Evolutionary conservation across 30 jellyfish, hydroid and myxozoan genomes (phyloP).

Genomic region (Aurelia coerulea): DNA sequence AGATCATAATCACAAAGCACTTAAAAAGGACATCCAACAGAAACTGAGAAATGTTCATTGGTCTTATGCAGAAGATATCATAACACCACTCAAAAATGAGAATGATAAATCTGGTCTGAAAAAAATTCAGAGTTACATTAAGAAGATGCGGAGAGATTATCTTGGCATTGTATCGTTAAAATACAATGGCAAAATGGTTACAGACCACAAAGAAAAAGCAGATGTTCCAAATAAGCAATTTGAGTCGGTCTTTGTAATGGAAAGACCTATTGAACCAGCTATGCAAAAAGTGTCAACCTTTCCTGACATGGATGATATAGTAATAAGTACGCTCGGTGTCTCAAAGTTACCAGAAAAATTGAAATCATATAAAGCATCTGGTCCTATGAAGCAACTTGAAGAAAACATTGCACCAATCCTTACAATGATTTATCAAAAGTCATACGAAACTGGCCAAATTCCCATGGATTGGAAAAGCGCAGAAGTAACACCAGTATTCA

Average conservation of each 20-base stretch:
- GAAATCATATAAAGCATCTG: conserved; percentile 24
- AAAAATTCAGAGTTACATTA: conserved; percentile 21
- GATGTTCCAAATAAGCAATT: conserved; percentile 32
- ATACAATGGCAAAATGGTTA: conserved; percentile 6
- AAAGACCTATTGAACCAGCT: conserved; percentile 13
- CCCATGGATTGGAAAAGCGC: conserved; percentile 41
- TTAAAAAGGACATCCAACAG: conserved; percentile 16
- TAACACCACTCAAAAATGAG: conserved; percentile 2
- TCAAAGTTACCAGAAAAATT: conserved; percentile 25
- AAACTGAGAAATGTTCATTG: conserved; percentile 16
- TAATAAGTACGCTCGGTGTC: conserved; percentile 24
- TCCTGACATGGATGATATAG: conserved; percentile 33
- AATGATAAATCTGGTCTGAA: background rate
- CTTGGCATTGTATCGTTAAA: background rate
- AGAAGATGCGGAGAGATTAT: conserved; percentile 13
- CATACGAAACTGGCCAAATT: conserved; percentile 16
- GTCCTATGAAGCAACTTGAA: conserved; percentile 29
- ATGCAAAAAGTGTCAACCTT: conserved; percentile 9
- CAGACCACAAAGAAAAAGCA: conserved; percentile 38
- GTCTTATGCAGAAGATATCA: conserved; percentile 12
- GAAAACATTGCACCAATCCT: conserved; percentile 22
- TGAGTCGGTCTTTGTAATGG: conserved; percentile 32
- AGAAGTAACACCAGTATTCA: conserved; percentile 22
- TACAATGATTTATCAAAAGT: conserved; percentile 16
- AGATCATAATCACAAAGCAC: conserved; percentile 20